phyloP scores from a whole-genome alignment of 2,113 vertebrate species.

The Noturus placidus region DNA sequence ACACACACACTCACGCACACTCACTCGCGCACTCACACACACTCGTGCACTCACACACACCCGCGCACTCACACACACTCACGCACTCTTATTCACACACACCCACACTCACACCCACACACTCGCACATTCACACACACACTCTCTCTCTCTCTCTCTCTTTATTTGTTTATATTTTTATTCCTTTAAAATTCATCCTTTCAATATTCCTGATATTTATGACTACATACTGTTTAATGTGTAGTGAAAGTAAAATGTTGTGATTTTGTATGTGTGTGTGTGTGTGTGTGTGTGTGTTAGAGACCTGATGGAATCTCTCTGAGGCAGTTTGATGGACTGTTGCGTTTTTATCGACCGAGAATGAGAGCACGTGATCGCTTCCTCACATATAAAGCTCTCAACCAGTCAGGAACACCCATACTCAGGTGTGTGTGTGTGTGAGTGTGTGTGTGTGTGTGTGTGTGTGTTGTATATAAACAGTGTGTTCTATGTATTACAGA shows the following conservation, averaged over 20 bases:
- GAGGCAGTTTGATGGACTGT: conserved; percentile 92
- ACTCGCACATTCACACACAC: not conserved
- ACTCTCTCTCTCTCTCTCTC: not conserved
- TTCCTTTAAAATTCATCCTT: not conserved
- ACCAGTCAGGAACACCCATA: conserved; percentile 78
- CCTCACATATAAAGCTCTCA: conserved; percentile 92
- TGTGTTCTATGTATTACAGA: conserved; percentile 70
- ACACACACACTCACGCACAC: not conserved
- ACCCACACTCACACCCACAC: no score
- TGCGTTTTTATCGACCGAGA: conserved; percentile 91
- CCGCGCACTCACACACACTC: no score
- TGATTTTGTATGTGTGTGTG: not conserved
- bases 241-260: not conserved
- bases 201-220: not conserved
- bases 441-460: not conserved
- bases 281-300: conserved; percentile 63
- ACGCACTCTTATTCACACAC: no score
- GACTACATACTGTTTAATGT: not conserved
- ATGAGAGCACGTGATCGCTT: conserved; percentile 88
- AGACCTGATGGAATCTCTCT: conserved; percentile 85
- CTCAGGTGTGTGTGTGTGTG: conserved; percentile 70
- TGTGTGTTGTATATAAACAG: not conserved
- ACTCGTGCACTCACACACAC: no score
- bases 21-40: not conserved
- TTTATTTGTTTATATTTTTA: not conserved